Conservation (phyloP, 1,140 invertebrate genomes). For the Listronotus bonariensis region DNA sequence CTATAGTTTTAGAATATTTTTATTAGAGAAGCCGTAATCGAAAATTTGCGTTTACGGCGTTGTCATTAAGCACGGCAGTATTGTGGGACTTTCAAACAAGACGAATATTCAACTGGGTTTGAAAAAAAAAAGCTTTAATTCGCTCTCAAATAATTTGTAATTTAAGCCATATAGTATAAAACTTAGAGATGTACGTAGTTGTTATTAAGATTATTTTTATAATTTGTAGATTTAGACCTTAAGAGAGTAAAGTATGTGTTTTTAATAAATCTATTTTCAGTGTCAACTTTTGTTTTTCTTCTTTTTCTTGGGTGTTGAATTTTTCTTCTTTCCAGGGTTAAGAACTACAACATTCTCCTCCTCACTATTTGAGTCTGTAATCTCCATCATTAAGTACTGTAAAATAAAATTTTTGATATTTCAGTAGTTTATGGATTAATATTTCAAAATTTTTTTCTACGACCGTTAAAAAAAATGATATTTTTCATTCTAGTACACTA, state of each 20-base stretch:
- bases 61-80: no score
- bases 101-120: no score
- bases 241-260: constrained; percentile 38
- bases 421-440: no score
- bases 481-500: no score
- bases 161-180: constrained; percentile 25
- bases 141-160: constrained; percentile 13
- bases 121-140: constrained; percentile 9
- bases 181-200: constrained; percentile 11
- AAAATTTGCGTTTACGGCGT: no score
- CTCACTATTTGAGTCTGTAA: constrained; percentile 46
- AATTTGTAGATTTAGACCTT: constrained; percentile 42
- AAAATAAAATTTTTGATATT: constrained; percentile 8
- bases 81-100: no score
- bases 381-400: background rate
- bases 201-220: constrained; percentile 29
- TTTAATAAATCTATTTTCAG: constrained; percentile 4
- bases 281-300: constrained; percentile 33
- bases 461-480: no score
- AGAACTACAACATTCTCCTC: constrained; percentile 50
- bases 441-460: no score
- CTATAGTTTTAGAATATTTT: no score
- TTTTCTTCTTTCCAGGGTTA: constrained; percentile 39
- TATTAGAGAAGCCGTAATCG: no score
- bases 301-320: constrained; percentile 30